These are phyloP conservation scores for Pseudochirops corinnae DNA, from an alignment of 2,797 vertebrate species.

Conservation along the genomic window DNA sequence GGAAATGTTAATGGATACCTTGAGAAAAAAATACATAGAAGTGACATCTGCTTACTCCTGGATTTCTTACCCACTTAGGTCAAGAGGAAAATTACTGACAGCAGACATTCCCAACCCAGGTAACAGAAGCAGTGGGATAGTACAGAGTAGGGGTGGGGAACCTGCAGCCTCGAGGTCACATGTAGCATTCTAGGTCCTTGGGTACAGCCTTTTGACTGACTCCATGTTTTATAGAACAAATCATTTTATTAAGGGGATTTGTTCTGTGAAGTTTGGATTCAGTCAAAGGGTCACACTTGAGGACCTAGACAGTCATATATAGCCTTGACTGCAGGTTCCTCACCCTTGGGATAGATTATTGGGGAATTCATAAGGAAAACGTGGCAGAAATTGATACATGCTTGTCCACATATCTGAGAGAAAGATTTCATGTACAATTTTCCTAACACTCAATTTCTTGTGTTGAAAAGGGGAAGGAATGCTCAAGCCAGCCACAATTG, in stretches of 20 bases:
- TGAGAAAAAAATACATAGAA: neutral
- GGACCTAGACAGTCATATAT: too few relatives aligned
- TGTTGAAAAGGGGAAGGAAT: neutral
- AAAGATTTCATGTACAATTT: neutral
- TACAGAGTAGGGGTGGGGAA: neutral
- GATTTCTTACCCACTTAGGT: neutral
- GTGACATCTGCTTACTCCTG: neutral
- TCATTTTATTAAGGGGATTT: too few relatives aligned
- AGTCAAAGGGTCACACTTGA: too few relatives aligned
- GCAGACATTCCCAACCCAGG: neutral
- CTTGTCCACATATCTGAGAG: neutral
- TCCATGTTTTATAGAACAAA: too few relatives aligned
- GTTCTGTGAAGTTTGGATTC: too few relatives aligned
- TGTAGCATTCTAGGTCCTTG: too few relatives aligned
- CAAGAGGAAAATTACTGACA: neutral
- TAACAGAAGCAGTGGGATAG: neutral
- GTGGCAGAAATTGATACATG: neutral
- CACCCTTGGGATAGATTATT: neutral
- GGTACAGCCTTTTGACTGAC: too few relatives aligned
- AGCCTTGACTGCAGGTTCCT: too few relatives aligned
- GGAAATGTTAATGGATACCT: neutral
- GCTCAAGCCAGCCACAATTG: neutral
- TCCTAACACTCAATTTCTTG: neutral
- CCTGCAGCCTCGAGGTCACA: too few relatives aligned
- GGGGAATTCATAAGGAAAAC: neutral